Conservation (phyloP, 2,888 invertebrate genomes). For the Drosophila paucipuncta region DNA sequence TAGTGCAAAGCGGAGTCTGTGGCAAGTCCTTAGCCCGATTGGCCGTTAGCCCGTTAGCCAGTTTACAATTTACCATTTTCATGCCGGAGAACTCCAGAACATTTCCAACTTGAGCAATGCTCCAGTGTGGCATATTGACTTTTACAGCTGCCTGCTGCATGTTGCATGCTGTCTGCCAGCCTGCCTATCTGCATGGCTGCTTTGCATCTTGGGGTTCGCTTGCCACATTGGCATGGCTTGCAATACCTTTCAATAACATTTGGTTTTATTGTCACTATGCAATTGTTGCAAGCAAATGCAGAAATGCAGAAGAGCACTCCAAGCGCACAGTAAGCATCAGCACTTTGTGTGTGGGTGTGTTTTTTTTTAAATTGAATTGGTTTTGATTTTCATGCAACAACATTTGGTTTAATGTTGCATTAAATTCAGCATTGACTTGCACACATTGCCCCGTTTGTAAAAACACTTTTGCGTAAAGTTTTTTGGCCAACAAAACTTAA, state of each 20-base stretch:
- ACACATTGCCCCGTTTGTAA: slow-evolving; percentile 21
- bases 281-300: slow-evolving; percentile 56
- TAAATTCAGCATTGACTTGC: slow-evolving; percentile 49
- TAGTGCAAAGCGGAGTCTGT: slow-evolving; percentile 13
- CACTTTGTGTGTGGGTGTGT: slow-evolving; percentile 30
- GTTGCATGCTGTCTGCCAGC: background rate
- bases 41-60: slow-evolving; percentile 16
- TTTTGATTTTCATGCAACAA: slow-evolving; percentile 59
- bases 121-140: slow-evolving; percentile 67
- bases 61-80: slow-evolving; percentile 44
- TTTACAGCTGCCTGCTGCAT: slow-evolving; percentile 40
- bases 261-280: slow-evolving; percentile 73
- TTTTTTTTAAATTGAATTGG: slow-evolving; percentile 57
- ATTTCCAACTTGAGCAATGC: slow-evolving; percentile 74
- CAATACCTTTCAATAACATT: slow-evolving; percentile 65
- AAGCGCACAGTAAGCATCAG: slow-evolving; percentile 59
- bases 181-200: slow-evolving; percentile 8
- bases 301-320: slow-evolving; percentile 40
- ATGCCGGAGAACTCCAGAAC: slow-evolving; percentile 40
- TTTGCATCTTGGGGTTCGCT: slow-evolving; percentile 16
- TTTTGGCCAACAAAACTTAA: slow-evolving; percentile 70
- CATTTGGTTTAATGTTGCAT: slow-evolving; percentile 51
- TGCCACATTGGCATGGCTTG: slow-evolving; percentile 20
- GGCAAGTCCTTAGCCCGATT: slow-evolving; percentile 30
- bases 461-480: slow-evolving; percentile 47